A percentile compares a stretch with the other conserved stretches of the same genome.
These are phyloP conservation scores for Listrodromus nycthemerus DNA, from an alignment of 2,888 invertebrate genomes.

Conservation along the genomic window DNA sequence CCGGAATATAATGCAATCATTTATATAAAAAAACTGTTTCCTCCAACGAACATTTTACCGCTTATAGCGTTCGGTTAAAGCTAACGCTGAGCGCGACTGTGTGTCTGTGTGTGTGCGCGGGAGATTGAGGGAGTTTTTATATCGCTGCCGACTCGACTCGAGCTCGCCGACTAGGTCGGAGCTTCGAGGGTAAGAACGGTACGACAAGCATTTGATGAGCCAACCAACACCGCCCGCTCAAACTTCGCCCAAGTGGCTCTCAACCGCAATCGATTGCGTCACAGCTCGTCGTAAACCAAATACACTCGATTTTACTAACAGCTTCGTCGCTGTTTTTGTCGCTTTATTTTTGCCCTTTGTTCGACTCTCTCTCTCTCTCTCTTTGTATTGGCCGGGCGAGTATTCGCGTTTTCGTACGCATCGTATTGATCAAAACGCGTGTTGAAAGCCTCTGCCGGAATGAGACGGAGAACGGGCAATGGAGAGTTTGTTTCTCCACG, in stretches of 20 bases:
- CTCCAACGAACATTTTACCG: neutral
- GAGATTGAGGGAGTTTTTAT: conserved; percentile 71
- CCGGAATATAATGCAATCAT: too few species aligned
- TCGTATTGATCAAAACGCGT: neutral
- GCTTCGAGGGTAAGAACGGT: conserved; percentile 81
- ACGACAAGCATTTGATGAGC: conserved; percentile 83
- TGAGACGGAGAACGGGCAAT: neutral
- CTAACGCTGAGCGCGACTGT: neutral
- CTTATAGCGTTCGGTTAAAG: neutral
- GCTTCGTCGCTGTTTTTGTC: neutral
- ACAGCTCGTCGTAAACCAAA: neutral
- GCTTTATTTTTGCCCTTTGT: neutral
- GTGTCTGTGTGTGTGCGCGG: neutral
- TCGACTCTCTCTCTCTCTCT: too few species aligned
- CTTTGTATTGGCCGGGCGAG: neutral
- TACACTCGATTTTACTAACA: neutral
- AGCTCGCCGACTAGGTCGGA: conserved; percentile 78
- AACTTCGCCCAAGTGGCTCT: conserved; percentile 79
- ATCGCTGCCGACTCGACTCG: conserved; percentile 70
- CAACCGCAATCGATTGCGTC: conserved; percentile 59
- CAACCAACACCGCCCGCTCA: conserved; percentile 81
- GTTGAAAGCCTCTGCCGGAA: conserved; percentile 56
- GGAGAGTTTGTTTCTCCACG: conserved; percentile 46
- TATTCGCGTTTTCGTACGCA: neutral
- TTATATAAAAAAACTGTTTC: too few species aligned